Percentiles rank a stretch among this genome's conserved stretches.
Conservation (phyloP, 2,113 vertebrate genomes). For the Phalacrocorax pelagicus region DNA sequence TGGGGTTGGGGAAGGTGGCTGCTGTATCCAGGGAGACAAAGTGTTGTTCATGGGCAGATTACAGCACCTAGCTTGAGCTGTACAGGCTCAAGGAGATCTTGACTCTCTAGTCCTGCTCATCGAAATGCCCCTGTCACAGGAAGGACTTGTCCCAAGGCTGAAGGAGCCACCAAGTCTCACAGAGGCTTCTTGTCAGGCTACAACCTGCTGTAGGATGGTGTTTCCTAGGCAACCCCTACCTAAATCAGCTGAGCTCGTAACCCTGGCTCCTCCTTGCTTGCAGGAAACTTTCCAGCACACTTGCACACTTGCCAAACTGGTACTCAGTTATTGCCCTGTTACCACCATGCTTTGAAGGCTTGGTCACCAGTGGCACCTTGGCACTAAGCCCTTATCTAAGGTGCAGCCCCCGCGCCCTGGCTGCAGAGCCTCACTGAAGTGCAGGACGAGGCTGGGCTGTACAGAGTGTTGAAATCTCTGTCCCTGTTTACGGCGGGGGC, state of each 20-base stretch:
- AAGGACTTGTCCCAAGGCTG: not conserved
- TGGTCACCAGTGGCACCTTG: not conserved
- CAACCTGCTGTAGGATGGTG: accelerated
- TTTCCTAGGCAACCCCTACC: not conserved
- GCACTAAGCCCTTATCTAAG: not conserved
- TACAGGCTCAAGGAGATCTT: not conserved
- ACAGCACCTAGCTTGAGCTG: not conserved
- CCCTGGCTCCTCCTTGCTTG: not conserved
- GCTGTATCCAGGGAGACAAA: not conserved
- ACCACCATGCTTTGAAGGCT: not conserved
- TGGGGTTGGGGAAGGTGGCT: not conserved
- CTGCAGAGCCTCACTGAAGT: not conserved
- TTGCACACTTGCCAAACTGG: not conserved
- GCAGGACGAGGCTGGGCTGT: not conserved
- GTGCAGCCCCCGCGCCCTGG: not conserved
- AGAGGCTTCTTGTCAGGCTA: not conserved
- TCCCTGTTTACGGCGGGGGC: not conserved
- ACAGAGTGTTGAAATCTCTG: not conserved
- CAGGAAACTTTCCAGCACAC: not conserved
- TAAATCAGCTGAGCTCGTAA: not conserved
- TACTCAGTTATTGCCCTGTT: not conserved
- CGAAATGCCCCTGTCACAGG: accelerated
- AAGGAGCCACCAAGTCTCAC: not conserved
- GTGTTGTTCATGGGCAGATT: accelerated
- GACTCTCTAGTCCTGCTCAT: not conserved